Evolutionary conservation across 2,888 invertebrate species (phyloP).

Genomic region (Spisula solida): DNA sequence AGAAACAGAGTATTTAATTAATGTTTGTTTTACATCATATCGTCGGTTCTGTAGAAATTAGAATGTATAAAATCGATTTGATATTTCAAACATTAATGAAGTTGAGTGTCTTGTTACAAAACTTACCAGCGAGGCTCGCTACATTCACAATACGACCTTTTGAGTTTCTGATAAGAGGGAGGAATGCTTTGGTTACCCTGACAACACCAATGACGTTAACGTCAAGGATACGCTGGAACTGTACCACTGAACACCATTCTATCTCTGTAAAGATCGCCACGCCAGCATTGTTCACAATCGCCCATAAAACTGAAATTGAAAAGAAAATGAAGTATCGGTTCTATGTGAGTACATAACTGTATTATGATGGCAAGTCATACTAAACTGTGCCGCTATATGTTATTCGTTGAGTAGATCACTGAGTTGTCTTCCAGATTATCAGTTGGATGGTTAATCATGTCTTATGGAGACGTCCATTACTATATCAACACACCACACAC

Average conservation of each 20-base stretch:
- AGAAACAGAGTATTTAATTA: neutral
- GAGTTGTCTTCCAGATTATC: too few relatives aligned
- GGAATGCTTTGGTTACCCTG: slow-evolving; percentile 84
- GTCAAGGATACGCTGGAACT: slow-evolving; percentile 83
- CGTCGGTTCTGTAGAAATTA: neutral
- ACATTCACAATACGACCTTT: slow-evolving; percentile 84
- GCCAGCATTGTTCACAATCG: slow-evolving; percentile 85
- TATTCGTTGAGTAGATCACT: too few relatives aligned
- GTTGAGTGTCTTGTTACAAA: neutral
- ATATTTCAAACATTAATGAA: neutral
- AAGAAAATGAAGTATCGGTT: neutral
- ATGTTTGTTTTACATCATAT: neutral
- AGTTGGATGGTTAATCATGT: too few relatives aligned
- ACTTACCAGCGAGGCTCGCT: slow-evolving; percentile 84
- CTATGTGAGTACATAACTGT: too few relatives aligned
- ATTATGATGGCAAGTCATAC: too few relatives aligned
- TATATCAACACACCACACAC: too few relatives aligned
- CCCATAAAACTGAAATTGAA: slow-evolving; percentile 81
- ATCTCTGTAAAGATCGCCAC: slow-evolving; percentile 83
- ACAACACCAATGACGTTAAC: slow-evolving; percentile 85
- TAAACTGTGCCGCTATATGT: too few relatives aligned
- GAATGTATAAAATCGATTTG: neutral
- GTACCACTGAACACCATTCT: slow-evolving; percentile 83
- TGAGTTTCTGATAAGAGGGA: slow-evolving; percentile 80
- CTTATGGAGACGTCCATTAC: too few relatives aligned